Conservation (phyloP, 2,113 vertebrate species). For the Scopus umbretta region DNA sequence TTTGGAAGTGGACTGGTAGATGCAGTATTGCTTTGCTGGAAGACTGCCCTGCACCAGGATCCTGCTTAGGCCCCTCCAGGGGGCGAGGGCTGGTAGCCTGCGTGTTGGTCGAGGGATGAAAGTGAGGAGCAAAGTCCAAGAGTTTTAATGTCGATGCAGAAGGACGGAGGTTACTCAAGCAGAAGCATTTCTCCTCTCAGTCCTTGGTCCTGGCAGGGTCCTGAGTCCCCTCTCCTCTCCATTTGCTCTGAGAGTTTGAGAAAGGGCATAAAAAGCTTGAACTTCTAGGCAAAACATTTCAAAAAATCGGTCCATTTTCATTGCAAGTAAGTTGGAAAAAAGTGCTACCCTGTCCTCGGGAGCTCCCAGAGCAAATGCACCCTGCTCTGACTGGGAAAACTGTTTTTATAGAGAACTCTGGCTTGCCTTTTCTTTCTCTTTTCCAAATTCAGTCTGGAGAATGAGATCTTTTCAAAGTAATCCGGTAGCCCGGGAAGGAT, state of each 20-base stretch:
- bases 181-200: not conserved
- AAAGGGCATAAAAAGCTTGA: not conserved
- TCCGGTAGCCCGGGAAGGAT: not conserved
- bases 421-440: not conserved
- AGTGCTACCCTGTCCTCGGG: not conserved
- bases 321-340: not conserved
- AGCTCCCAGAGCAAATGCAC: not conserved
- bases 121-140: not conserved
- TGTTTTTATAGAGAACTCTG: not conserved
- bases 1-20: not conserved
- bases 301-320: not conserved
- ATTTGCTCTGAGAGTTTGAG: not conserved
- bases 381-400: not conserved
- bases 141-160: not conserved
- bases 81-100: not conserved
- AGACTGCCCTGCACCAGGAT: not conserved
- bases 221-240: not conserved
- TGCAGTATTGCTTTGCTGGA: not conserved
- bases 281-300: not conserved
- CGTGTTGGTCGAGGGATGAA: fast-evolving
- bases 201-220: not conserved
- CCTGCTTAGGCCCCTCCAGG: not conserved
- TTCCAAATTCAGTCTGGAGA: not conserved
- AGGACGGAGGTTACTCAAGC: not conserved
- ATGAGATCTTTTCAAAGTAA: not conserved